phyloP scores from a whole-genome alignment of 1,140 invertebrate species.

The Neelides sp. region DNA sequence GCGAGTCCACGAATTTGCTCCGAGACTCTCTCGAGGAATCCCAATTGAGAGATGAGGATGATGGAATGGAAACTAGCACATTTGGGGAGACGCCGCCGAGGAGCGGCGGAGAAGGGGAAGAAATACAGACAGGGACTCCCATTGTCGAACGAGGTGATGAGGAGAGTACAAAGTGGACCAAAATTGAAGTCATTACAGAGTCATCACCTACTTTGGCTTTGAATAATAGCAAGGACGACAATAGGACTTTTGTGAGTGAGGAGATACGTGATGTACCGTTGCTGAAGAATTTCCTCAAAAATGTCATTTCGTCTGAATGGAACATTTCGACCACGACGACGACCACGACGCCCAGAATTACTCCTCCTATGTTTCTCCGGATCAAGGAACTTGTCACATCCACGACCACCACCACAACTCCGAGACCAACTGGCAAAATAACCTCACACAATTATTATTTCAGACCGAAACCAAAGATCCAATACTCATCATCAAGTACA shows the following conservation, averaged over 20 bases:
- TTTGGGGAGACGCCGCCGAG: no score
- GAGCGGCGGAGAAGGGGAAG: no score
- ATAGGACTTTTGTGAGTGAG: slow-evolving; percentile 17
- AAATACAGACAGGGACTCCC: not conserved
- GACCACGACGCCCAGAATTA: slow-evolving; percentile 1
- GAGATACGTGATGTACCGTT: slow-evolving; percentile 28
- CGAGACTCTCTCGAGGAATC: no score
- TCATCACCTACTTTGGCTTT: slow-evolving; percentile 29
- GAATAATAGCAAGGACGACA: slow-evolving; percentile 13
- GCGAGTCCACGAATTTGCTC: no score
- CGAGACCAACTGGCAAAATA: no score
- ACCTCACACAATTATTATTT: no score
- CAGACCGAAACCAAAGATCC: no score
- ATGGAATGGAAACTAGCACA: no score
- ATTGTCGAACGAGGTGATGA: not conserved
- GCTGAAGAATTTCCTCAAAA: slow-evolving; percentile 31
- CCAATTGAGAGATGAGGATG: no score
- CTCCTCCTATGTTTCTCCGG: no score
- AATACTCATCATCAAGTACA: no score
- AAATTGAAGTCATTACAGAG: slow-evolving; percentile 30
- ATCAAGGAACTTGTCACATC: no score
- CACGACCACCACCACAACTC: not conserved
- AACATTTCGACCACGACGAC: slow-evolving; percentile 14
- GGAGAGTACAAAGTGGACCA: slow-evolving; percentile 29
- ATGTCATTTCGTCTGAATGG: slow-evolving; percentile 28